Conservation (phyloP, 92 coral and sea anemone species). For the Palythoa caribaeorum region DNA sequence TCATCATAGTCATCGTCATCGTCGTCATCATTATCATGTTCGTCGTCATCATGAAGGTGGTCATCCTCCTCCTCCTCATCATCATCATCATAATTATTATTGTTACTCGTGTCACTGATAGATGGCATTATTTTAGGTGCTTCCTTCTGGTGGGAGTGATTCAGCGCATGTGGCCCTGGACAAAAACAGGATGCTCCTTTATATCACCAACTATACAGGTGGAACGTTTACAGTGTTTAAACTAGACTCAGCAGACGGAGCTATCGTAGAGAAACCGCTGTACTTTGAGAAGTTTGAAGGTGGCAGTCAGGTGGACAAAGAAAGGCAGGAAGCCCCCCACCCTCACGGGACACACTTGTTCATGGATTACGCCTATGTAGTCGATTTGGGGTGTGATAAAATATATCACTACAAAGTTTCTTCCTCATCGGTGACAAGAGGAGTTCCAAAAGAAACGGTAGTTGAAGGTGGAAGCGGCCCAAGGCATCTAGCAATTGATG, state of each 20-base stretch:
- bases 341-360: conserved; percentile 30
- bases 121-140: not conserved
- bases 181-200: conserved; percentile 4
- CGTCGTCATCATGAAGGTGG: not conserved
- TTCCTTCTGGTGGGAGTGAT: conserved; percentile 7
- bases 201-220: conserved; percentile 9
- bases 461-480: conserved; percentile 38
- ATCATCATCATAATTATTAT: not conserved
- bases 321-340: conserved; percentile 23
- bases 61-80: not conserved
- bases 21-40: not conserved
- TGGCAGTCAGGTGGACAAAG: conserved; percentile 33
- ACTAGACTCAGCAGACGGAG: conserved; percentile 16
- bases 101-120: not conserved
- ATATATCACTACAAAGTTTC: conserved; percentile 28
- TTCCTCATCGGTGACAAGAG: not conserved
- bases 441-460: not conserved
- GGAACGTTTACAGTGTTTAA: conserved; percentile 11
- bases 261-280: conserved; percentile 10
- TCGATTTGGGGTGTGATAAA: conserved; percentile 33
- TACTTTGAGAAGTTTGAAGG: conserved; percentile 33
- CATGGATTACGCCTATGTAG: conserved; percentile 32
- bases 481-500: conserved; percentile 32
- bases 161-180: conserved; percentile 24
- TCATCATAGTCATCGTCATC: not conserved